These are phyloP conservation scores for Paguma larvata DNA, from an alignment of 2,797 vertebrate species.

Conservation along the genomic window DNA sequence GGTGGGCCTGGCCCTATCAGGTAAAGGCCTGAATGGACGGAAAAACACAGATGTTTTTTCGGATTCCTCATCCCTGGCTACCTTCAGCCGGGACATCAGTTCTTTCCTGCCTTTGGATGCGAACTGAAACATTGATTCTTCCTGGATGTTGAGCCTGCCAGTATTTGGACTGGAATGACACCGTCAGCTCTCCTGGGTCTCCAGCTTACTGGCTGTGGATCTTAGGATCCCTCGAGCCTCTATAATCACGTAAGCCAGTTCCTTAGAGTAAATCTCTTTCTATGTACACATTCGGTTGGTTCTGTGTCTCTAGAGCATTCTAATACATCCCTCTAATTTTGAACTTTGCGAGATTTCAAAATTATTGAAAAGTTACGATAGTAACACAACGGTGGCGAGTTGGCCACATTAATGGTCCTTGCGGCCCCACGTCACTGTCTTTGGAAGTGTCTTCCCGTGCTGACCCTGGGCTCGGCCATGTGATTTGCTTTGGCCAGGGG, in stretches of 20 bases:
- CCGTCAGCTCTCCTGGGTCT: background rate
- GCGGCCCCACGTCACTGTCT: background rate
- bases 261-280: background rate
- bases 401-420: rapidly evolving
- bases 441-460: rapidly evolving
- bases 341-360: conserved; percentile 6
- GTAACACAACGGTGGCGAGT: background rate
- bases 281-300: background rate
- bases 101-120: background rate
- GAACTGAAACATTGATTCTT: background rate
- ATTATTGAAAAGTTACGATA: background rate
- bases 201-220: background rate
- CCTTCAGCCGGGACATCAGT: background rate
- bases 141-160: background rate
- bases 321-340: background rate
- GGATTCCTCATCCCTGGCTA: background rate
- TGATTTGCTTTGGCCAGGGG: background rate
- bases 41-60: background rate
- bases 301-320: background rate
- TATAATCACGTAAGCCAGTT: background rate
- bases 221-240: background rate
- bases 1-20: background rate
- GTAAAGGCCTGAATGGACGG: background rate
- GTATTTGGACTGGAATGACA: background rate
- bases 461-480: background rate